Evolutionary conservation across 1,140 invertebrate genomes (phyloP).

Genomic region (Drosophila insularis): DNA sequence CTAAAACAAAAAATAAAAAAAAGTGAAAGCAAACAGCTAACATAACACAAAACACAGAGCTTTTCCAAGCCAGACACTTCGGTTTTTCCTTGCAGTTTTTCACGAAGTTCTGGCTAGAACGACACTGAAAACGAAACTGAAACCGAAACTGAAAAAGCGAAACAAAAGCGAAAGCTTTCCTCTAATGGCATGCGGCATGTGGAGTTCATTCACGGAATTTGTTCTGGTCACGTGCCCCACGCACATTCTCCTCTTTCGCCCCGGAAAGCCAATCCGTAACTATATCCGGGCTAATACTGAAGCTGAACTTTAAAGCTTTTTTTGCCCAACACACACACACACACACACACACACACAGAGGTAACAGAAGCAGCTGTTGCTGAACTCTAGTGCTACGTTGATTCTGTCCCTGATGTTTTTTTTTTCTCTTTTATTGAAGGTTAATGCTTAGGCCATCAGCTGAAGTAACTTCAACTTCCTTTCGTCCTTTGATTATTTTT

Average conservation of each 20-base stretch:
- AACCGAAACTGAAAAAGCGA: not conserved
- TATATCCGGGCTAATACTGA: slow-evolving; percentile 40
- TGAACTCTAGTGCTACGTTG: slow-evolving; percentile 6
- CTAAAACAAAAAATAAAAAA: slow-evolving; percentile 14
- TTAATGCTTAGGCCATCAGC: slow-evolving; percentile 12
- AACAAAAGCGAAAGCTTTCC: slow-evolving; percentile 57
- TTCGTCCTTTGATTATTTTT: not conserved
- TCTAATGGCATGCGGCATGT: not conserved
- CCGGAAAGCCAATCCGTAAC: slow-evolving; percentile 6
- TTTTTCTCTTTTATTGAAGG: not conserved
- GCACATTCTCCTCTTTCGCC: slow-evolving; percentile 32
- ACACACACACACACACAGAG: too few relatives aligned
- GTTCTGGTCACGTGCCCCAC: slow-evolving; percentile 46
- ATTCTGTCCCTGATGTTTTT: slow-evolving; percentile 5
- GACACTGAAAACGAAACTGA: slow-evolving; percentile 28
- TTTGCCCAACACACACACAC: too few relatives aligned
- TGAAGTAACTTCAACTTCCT: not conserved
- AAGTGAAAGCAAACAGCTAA: slow-evolving; percentile 15
- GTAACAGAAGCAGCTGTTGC: slow-evolving; percentile 41
- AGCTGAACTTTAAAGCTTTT: slow-evolving; percentile 32
- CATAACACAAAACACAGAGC: slow-evolving; percentile 36
- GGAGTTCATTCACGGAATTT: slow-evolving; percentile 57
- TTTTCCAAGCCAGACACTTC: slow-evolving; percentile 32
- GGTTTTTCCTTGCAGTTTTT: slow-evolving; percentile 54
- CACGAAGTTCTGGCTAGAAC: slow-evolving; percentile 20